Conservation (phyloP, 1,140 invertebrate species). For the Melitaea cinxia region DNA sequence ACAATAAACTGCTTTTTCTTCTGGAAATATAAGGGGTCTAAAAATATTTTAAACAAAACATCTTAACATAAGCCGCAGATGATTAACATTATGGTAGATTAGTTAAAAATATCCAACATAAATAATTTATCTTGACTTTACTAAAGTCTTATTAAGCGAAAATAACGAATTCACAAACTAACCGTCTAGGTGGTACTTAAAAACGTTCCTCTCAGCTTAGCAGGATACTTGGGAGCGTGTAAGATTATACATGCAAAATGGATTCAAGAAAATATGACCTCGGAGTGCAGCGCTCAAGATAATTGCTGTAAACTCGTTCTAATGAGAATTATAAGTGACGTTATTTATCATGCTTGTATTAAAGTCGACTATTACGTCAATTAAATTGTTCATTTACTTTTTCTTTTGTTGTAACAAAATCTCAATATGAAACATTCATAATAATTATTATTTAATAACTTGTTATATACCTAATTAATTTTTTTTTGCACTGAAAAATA, state of each 20-base stretch:
- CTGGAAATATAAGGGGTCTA: too few species aligned
- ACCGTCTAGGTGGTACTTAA: constrained; percentile 21
- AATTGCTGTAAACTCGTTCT: constrained; percentile 61
- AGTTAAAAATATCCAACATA: not conserved
- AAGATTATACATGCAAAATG: constrained; percentile 53
- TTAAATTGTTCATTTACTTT: not conserved
- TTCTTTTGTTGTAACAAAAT: too few species aligned
- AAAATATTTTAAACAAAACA: too few species aligned
- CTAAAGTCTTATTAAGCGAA: constrained; percentile 11
- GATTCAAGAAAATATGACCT: constrained; percentile 61
- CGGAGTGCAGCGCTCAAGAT: constrained; percentile 56
- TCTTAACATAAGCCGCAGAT: not conserved
- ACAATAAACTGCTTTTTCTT: too few species aligned
- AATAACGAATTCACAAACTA: constrained; percentile 5
- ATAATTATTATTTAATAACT: too few species aligned
- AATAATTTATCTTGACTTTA: not conserved
- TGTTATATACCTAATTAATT: too few species aligned
- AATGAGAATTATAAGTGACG: constrained; percentile 50
- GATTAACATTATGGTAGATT: not conserved
- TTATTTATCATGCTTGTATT: constrained; percentile 22
- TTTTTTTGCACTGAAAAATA: too few species aligned
- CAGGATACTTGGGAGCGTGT: constrained; percentile 17
- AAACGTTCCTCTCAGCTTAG: constrained; percentile 26
- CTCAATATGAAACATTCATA: too few species aligned
- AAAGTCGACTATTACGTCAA: constrained; percentile 14